Conservation (phyloP, 1,140 invertebrate genomes). For the Gonatopus flavifemur region DNA sequence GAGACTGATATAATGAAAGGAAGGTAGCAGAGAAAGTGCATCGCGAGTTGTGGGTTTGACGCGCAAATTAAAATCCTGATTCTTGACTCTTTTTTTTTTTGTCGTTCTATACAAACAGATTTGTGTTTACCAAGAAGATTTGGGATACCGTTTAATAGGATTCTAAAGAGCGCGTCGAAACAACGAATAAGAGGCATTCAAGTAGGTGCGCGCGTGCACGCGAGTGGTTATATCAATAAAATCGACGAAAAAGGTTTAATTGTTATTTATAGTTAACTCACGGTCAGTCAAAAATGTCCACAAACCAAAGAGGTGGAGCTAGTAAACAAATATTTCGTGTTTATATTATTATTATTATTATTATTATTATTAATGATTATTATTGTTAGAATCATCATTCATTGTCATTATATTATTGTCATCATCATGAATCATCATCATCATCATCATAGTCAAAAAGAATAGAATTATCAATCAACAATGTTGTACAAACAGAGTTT, state of each 20-base stretch:
- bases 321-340: conserved; percentile 38
- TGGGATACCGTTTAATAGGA: no score
- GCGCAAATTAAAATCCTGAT: no score
- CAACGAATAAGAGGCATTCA: conserved; percentile 9
- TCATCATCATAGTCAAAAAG: background rate
- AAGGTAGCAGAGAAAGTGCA: background rate
- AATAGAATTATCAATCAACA: background rate
- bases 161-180: no score
- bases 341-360: conserved; percentile 10
- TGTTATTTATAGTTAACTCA: conserved; percentile 44
- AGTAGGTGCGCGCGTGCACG: background rate
- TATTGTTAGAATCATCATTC: conserved; percentile 23
- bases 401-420: conserved; percentile 3
- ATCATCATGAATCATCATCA: background rate
- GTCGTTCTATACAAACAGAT: no score
- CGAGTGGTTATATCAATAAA: conserved; percentile 11
- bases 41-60: background rate
- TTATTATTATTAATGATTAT: conserved; percentile 21
- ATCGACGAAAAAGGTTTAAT: conserved; percentile 1
- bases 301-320: conserved; percentile 55
- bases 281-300: conserved; percentile 50
- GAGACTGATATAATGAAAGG: conserved; percentile 1
- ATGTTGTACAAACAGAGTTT: background rate
- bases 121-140: no score
- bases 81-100: no score